phyloP scores from a whole-genome alignment of 2,797 vertebrate genomes.

The Cygnus olor region DNA sequence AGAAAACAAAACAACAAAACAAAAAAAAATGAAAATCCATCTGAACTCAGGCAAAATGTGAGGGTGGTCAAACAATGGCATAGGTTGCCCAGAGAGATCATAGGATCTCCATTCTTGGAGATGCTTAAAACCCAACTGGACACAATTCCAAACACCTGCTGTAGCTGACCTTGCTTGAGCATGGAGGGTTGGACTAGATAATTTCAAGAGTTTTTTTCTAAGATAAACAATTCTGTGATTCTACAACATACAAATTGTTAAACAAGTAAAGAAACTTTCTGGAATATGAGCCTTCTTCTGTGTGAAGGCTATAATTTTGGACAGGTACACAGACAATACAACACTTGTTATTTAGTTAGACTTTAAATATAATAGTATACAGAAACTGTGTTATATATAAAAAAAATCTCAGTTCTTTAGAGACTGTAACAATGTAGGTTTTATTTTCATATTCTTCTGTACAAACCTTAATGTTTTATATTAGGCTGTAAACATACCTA shows the following conservation, averaged over 20 bases:
- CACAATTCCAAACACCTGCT: too few relatives aligned
- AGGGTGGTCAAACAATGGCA: too few relatives aligned
- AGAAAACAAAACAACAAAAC: too few relatives aligned
- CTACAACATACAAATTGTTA: neutral
- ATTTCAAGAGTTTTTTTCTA: too few relatives aligned
- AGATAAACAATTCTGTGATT: neutral
- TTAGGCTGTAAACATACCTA: neutral
- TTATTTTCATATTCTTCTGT: neutral
- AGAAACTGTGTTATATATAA: neutral
- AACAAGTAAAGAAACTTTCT: neutral
- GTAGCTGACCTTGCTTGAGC: too few relatives aligned
- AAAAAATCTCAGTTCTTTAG: neutral
- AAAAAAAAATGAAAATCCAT: too few relatives aligned
- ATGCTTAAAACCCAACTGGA: too few relatives aligned
- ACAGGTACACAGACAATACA: too few relatives aligned
- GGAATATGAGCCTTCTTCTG: neutral
- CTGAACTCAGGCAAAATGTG: too few relatives aligned
- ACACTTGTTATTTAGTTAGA: neutral
- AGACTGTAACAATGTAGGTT: neutral
- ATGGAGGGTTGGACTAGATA: too few relatives aligned
- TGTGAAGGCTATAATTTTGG: neutral
- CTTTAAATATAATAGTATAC: neutral
- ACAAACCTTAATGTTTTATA: neutral
- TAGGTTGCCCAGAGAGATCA: too few relatives aligned
- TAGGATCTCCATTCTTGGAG: too few relatives aligned